Evolutionary conservation across 1,140 invertebrate genomes (phyloP).

Genomic region (Diorhabda carinulata): DNA sequence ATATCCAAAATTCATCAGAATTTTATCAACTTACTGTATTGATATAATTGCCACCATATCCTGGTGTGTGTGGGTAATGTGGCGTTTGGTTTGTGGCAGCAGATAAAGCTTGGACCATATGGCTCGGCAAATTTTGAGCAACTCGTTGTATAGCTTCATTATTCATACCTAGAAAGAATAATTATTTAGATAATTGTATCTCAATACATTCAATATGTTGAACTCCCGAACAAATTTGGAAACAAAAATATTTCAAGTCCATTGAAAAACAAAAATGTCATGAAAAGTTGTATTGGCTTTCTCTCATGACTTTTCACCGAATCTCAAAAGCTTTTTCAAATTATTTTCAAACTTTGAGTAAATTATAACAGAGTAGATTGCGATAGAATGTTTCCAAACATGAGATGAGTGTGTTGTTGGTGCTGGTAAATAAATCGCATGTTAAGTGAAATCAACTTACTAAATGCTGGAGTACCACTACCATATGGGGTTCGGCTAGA

Average conservation of each 20-base stretch:
- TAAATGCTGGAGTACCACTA: slow-evolving; percentile 37
- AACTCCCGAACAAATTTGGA: too few species aligned
- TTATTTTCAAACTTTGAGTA: too few species aligned
- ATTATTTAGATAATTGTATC: too few species aligned
- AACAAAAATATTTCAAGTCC: too few species aligned
- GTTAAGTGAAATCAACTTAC: slow-evolving; percentile 15
- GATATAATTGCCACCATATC: slow-evolving; percentile 52
- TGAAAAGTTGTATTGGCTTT: too few species aligned
- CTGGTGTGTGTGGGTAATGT: slow-evolving; percentile 63
- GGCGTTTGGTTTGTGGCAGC: slow-evolving; percentile 66
- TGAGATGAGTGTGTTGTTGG: too few species aligned
- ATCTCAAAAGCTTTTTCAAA: too few species aligned
- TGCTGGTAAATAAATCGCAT: neutral
- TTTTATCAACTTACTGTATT: slow-evolving; percentile 50
- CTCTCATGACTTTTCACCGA: too few species aligned
- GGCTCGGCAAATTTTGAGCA: slow-evolving; percentile 67
- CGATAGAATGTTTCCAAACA: too few species aligned
- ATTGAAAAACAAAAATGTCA: too few species aligned
- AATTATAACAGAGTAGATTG: too few species aligned
- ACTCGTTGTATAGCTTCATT: slow-evolving; percentile 69
- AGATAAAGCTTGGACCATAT: slow-evolving; percentile 67
- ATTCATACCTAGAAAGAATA: slow-evolving; percentile 53
- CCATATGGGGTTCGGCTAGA: slow-evolving; percentile 64
- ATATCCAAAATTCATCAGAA: neutral
- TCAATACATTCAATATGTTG: too few species aligned